Conservation (phyloP, 2,888 invertebrate species). For the Thymelicus acteon region DNA sequence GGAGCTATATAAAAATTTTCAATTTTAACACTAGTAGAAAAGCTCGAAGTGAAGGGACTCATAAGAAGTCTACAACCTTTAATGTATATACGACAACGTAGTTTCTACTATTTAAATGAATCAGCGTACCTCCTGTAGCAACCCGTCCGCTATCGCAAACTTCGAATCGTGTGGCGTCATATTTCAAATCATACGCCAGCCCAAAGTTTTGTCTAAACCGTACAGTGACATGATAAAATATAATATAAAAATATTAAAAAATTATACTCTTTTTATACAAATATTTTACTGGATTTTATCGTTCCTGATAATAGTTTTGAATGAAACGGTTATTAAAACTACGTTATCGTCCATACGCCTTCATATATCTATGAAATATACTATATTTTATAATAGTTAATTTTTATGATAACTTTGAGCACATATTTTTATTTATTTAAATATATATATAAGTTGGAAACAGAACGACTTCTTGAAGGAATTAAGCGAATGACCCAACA, state of each 20-base stretch:
- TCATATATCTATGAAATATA: slow-evolving; percentile 42
- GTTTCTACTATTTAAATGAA: slow-evolving; percentile 11
- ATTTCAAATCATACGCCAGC: too few relatives aligned
- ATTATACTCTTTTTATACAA: neutral
- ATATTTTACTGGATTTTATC: too few relatives aligned
- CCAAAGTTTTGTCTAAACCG: too few relatives aligned
- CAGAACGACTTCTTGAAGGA: neutral
- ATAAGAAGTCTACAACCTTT: slow-evolving; percentile 79
- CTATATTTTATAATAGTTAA: slow-evolving; percentile 42
- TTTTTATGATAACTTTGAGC: slow-evolving; percentile 62
- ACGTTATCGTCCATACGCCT: slow-evolving; percentile 41
- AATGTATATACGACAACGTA: slow-evolving; percentile 47
- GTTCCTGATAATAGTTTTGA: neutral
- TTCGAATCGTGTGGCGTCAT: too few relatives aligned
- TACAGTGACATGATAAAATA: neutral
- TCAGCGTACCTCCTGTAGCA: neutral
- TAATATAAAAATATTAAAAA: neutral
- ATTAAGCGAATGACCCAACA: too few relatives aligned
- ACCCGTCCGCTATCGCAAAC: too few relatives aligned
- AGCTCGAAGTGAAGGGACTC: slow-evolving; percentile 80
- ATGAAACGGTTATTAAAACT: slow-evolving; percentile 25
- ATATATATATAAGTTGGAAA: slow-evolving; percentile 7
- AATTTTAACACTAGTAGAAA: slow-evolving; percentile 70
- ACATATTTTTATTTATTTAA: slow-evolving; percentile 52
- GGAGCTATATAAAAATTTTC: slow-evolving; percentile 47